Percentiles rank a stretch among this genome's conserved stretches.
phyloP scores from a whole-genome alignment of 2,888 invertebrate species.

The Drosophila aldrichi region DNA sequence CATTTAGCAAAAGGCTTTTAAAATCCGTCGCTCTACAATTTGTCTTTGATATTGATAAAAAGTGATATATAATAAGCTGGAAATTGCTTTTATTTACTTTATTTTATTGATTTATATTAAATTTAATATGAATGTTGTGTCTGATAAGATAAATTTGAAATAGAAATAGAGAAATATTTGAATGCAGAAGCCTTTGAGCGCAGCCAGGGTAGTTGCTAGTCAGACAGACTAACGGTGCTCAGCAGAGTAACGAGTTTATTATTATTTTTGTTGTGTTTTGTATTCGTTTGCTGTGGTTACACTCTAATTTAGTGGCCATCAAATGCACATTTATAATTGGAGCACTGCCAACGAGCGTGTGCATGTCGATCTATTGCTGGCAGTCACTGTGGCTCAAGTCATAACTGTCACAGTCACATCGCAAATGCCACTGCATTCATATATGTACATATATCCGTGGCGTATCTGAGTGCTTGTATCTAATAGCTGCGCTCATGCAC shows the following conservation, averaged over 20 bases:
- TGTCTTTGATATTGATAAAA: background rate
- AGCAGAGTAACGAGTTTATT: background rate
- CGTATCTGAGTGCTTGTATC: background rate
- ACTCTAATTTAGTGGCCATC: conserved; percentile 70
- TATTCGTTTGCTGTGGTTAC: conserved; percentile 60
- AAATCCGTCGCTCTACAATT: background rate
- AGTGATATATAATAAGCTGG: background rate
- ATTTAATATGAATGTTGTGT: too few relatives aligned
- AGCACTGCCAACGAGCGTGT: conserved; percentile 50
- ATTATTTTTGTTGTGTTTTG: conserved; percentile 5
- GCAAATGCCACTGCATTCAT: background rate
- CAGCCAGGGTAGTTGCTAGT: background rate
- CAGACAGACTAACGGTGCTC: too few relatives aligned
- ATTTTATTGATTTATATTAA: background rate
- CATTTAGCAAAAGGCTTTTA: background rate
- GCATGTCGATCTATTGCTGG: conserved; percentile 22
- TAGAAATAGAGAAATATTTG: too few relatives aligned
- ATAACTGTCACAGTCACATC: conserved; percentile 59
- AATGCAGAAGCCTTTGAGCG: too few relatives aligned
- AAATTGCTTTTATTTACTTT: too few relatives aligned
- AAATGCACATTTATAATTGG: conserved; percentile 72
- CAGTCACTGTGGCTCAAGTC: conserved; percentile 30
- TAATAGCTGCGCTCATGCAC: conserved; percentile 40
- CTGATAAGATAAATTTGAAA: too few relatives aligned
- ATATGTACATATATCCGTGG: background rate